Conservation (phyloP, 2,113 vertebrate genomes). For the Heloderma charlesbogerti region DNA sequence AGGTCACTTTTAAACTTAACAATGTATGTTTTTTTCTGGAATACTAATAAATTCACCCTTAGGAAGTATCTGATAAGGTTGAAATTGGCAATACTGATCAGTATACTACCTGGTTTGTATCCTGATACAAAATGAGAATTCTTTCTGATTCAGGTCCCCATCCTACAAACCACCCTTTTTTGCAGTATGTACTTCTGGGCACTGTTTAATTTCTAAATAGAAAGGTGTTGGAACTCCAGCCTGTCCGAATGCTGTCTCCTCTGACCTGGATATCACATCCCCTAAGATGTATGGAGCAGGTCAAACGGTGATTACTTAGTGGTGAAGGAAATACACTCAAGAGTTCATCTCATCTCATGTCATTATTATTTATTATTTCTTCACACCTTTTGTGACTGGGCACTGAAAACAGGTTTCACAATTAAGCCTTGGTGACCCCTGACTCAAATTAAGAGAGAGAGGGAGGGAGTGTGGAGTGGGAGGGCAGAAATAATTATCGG, state of each 20-base stretch:
- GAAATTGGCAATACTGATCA: not conserved
- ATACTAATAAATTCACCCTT: slow-evolving; percentile 28
- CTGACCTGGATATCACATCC: not conserved
- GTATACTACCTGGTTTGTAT: not conserved
- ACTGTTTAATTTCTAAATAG: not conserved
- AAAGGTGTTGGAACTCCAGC: not conserved
- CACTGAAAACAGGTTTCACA: not conserved
- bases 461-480: not conserved
- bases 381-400: not conserved
- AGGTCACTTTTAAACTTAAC: slow-evolving; percentile 24
- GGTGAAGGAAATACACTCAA: not conserved
- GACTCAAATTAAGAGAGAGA: not conserved
- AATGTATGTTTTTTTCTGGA: slow-evolving; percentile 2
- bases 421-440: not conserved
- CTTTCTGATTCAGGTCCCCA: not conserved
- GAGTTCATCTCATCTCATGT: not conserved
- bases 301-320: not conserved
- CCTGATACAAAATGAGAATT: not conserved
- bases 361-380: too few species aligned
- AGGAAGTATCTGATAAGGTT: not conserved
- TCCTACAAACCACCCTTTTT: not conserved
- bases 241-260: too few species aligned
- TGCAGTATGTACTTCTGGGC: not conserved
- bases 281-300: not conserved
- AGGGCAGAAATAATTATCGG: not conserved